phyloP scores from a whole-genome alignment of 1,140 invertebrate species.

The Meloidogyne floridensis region DNA sequence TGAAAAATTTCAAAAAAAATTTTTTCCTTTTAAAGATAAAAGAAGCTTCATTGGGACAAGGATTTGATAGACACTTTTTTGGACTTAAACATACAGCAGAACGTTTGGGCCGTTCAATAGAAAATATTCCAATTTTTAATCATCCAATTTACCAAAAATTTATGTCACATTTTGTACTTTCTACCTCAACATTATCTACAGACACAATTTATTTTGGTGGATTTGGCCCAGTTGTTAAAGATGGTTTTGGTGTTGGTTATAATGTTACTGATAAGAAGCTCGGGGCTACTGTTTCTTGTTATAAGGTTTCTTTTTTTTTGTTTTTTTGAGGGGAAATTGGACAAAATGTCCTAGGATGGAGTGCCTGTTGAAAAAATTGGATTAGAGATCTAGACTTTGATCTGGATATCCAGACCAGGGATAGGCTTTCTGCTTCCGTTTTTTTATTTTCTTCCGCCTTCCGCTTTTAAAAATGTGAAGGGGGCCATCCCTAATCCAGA shows the following conservation, averaged over 20 bases:
- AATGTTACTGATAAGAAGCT: slow-evolving; percentile 59
- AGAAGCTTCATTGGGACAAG: slow-evolving; percentile 73
- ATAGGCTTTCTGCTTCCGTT: no score
- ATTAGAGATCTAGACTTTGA: no score
- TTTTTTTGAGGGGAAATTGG: not conserved
- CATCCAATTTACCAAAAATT: slow-evolving; percentile 78
- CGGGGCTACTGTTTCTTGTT: slow-evolving; percentile 63
- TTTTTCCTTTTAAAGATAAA: slow-evolving; percentile 17
- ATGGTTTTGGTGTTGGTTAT: slow-evolving; percentile 82
- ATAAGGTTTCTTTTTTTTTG: slow-evolving; percentile 40
- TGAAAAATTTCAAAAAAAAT: not conserved
- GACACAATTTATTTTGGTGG: slow-evolving; percentile 84
- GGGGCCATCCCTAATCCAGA: no score
- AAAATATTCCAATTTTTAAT: slow-evolving; percentile 74
- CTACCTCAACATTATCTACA: slow-evolving; percentile 88
- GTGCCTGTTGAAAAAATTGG: no score
- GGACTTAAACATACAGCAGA: slow-evolving; percentile 76
- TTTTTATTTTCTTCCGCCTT: no score
- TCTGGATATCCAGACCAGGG: no score
- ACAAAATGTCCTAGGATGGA: no score
- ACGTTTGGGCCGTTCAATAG: slow-evolving; percentile 66
- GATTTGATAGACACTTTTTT: slow-evolving; percentile 93
- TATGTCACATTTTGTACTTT: slow-evolving; percentile 90
- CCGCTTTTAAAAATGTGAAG: no score
- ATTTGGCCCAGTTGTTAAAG: slow-evolving; percentile 85